Base-by-base conservation (phyloP, 1,140 invertebrate genomes). In the Copidosoma floridanum region DNA sequence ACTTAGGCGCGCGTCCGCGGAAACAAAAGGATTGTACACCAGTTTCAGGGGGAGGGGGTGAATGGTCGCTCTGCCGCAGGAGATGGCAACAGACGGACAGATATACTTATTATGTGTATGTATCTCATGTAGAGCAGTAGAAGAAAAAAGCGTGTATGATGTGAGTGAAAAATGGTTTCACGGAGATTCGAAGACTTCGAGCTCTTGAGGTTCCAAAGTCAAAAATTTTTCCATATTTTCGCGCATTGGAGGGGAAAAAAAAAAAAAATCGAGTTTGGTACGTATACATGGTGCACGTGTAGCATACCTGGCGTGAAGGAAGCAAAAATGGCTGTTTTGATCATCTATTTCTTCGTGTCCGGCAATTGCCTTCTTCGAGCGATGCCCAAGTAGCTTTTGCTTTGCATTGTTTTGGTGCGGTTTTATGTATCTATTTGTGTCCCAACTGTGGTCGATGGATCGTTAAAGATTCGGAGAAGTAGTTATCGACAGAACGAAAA, bases 11-110 rank as follows among this genome's bases (percentile, higher is more conserved):
- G 66, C 56, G 53, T 26, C 40, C 40, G 47, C 18, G 35, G 38
- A 65, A 63, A 66, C 64, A 65, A 62, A 65, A 56, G 60, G 57
- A 61, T 61, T n/a, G n/a, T n/a, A n/a, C n/a, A n/a, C n/a, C n/a
- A n/a, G n/a, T n/a, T n/a, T n/a, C n/a, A n/a, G n/a, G n/a, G n/a
- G n/a, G n/a, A n/a, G n/a, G n/a, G n/a, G n/a, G n/a, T n/a, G n/a
- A n/a, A n/a, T n/a, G n/a, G n/a, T n/a, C n/a, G n/a, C n/a, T n/a
- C n/a, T n/a, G n/a, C n/a, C n/a, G n/a, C n/a, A n/a, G n/a, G n/a
- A n/a, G n/a, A n/a, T n/a, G n/a, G n/a, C n/a, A n/a, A n/a, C n/a
- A n/a, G n/a, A n/a, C n/a, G n/a, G n/a, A n/a, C n/a, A n/a, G n/a
- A n/a, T n/a, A n/a, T n/a, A n/a, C n/a, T n/a, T n/a, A n/a, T n/a